Evolutionary conservation across 2,113 vertebrate species (phyloP).

Genomic region (Harpagus bidentatus): DNA sequence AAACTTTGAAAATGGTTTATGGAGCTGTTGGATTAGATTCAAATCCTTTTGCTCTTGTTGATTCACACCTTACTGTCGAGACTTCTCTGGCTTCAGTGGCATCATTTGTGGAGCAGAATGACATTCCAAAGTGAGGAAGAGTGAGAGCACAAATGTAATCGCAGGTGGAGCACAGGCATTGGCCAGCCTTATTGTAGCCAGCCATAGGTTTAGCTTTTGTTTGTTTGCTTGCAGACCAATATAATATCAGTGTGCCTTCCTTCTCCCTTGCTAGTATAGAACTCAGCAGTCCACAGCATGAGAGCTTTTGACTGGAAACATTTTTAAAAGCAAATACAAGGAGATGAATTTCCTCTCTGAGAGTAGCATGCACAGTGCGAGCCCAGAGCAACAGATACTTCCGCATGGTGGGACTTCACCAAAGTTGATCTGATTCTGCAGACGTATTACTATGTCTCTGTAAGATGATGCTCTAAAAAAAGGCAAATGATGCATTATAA

Average conservation of each 20-base stretch:
- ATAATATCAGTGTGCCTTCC: not conserved
- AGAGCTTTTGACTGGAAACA: not conserved
- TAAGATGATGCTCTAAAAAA: not conserved
- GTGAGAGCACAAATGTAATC: not conserved
- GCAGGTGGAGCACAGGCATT: not conserved
- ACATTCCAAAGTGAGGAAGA: not conserved
- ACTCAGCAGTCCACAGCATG: not conserved
- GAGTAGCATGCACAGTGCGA: not conserved
- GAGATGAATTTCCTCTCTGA: not conserved
- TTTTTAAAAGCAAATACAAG: not conserved
- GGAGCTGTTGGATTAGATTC: not conserved
- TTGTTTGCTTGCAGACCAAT: not conserved
- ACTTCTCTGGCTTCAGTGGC: not conserved
- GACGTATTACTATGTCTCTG: not conserved
- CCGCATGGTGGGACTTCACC: accelerated
- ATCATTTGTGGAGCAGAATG: not conserved
- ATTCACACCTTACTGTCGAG: not conserved
- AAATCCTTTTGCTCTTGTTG: not conserved
- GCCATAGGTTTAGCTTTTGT: not conserved
- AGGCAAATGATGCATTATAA: not conserved
- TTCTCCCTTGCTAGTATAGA: not conserved
- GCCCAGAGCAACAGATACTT: not conserved
- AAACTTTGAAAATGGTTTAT: not conserved
- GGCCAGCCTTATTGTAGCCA: not conserved
- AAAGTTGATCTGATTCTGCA: not conserved